Evolutionary conservation across 1,140 invertebrate species (phyloP), one percentile per base, ranked within the genome.

Genomic region (Agrypnia vestita): DNA sequence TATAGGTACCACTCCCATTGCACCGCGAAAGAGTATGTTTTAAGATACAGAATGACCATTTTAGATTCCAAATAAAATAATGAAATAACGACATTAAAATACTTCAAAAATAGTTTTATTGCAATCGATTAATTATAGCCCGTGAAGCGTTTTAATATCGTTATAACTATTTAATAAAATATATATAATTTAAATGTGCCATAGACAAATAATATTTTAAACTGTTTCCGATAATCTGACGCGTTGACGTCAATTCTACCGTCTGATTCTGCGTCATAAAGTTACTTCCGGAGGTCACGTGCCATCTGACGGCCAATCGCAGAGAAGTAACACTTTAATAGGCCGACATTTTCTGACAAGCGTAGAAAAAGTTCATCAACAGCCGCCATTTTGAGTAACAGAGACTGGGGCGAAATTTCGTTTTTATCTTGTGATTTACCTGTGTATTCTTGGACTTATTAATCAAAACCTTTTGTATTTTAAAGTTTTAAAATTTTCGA

Each of bases 321-420:
- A 86, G 76, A 25, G 80, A 84, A 83, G 84, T 82, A 84, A 87
- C 89, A 87, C 88, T 89, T 91, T 91, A 90, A 89, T 91, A 92
- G 92, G 94, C 94, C 93, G 94, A 92, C 92, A 93, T 93, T 91
- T 94, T 94, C 93, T 95, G 94, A 95, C 95, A 95, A 95, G 94
- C 94, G 94, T 95, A 95, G 93, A 94, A 95, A 95, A 95, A 95
- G 92, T 95, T 94, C 94, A 94, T 95, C 94, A 95, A 95, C 94
- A 95, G 94, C 94, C 94, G 95, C 95, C 95, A 96, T 96, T 93
- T 95, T 95, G 94, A 92, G 91, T 92, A 91, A 91, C 91, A 91
- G 91, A 92, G 92, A 93, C 91, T 92, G 90, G 91, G 92, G 91
- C 90, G 91, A 92, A 92, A 91, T 93, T 92, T 89, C 89, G 90